These are phyloP conservation scores for Scaptodrosophila latifasciaeformis DNA, from an alignment of 2,888 invertebrate genomes.

Conservation along the genomic window DNA sequence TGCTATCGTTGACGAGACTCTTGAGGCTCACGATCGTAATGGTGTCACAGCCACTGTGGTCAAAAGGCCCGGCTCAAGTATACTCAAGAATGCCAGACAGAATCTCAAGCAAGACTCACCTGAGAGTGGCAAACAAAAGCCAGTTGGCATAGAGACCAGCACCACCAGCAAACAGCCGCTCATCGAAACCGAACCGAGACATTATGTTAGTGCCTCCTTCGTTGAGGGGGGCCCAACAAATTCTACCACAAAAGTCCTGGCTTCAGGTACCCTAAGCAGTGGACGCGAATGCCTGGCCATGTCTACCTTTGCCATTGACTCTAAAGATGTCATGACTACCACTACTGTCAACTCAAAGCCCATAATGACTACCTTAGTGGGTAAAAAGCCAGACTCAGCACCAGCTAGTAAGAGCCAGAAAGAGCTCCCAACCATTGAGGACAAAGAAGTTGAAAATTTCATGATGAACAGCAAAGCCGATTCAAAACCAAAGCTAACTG, in stretches of 20 bases:
- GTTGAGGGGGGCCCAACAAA: slow-evolving; percentile 35
- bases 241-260: slow-evolving; percentile 54
- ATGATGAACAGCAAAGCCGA: too few species aligned
- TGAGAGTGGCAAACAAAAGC: slow-evolving; percentile 35
- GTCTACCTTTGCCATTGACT: slow-evolving; percentile 60
- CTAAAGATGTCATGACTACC: too few species aligned
- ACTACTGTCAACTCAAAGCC: too few species aligned
- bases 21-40: too few species aligned
- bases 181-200: slow-evolving; percentile 48
- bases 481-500: too few species aligned
- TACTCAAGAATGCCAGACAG: slow-evolving; percentile 73
- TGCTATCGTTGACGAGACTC: slow-evolving; percentile 28
- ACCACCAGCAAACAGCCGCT: slow-evolving; percentile 69
- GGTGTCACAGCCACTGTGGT: slow-evolving; percentile 36
- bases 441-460: too few species aligned
- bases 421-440: too few species aligned
- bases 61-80: slow-evolving; percentile 72
- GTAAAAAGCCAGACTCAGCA: too few species aligned
- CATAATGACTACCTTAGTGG: too few species aligned
- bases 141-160: slow-evolving; percentile 29
- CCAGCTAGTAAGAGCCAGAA: too few species aligned
- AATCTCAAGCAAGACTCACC: slow-evolving; percentile 27
- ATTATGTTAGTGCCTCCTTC: slow-evolving; percentile 54
- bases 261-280: slow-evolving; percentile 63
- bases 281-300: slow-evolving; percentile 66